Conservation (phyloP, 1,140 invertebrate genomes). For the Calephelis virginiensis region DNA sequence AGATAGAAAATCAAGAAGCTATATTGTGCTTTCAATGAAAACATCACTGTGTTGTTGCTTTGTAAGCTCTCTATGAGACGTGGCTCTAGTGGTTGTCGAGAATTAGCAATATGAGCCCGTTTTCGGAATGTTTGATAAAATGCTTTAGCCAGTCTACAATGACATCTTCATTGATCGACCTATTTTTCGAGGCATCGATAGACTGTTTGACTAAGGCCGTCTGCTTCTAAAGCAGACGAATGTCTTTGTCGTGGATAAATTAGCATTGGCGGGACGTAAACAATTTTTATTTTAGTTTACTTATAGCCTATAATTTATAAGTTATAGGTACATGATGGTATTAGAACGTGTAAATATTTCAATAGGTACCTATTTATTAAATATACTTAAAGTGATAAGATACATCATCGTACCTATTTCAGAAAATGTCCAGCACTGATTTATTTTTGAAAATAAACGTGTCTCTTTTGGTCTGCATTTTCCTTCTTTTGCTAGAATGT, state of each 20-base stretch:
- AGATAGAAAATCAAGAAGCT: constrained; percentile 74
- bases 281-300: too few species aligned
- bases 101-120: constrained; percentile 41
- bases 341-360: too few species aligned
- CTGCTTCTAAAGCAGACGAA: constrained; percentile 35
- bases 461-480: too few species aligned
- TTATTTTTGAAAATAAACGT: too few species aligned
- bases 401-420: too few species aligned
- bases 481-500: too few species aligned
- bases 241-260: constrained; percentile 53
- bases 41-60: constrained; percentile 34
- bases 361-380: too few species aligned
- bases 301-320: too few species aligned
- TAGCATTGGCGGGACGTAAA: constrained; percentile 34
- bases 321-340: too few species aligned
- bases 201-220: constrained; percentile 33
- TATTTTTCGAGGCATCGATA: constrained; percentile 34
- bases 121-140: constrained; percentile 38
- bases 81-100: constrained; percentile 47
- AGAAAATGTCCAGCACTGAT: too few species aligned
- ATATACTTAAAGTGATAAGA: too few species aligned
- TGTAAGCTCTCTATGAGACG: constrained; percentile 39
- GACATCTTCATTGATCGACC: constrained; percentile 37
- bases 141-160: constrained; percentile 47
- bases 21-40: constrained; percentile 53